These are phyloP conservation scores for Chaunax sp. DNA, from an alignment of 2,797 vertebrate genomes.

Conservation along the genomic window DNA sequence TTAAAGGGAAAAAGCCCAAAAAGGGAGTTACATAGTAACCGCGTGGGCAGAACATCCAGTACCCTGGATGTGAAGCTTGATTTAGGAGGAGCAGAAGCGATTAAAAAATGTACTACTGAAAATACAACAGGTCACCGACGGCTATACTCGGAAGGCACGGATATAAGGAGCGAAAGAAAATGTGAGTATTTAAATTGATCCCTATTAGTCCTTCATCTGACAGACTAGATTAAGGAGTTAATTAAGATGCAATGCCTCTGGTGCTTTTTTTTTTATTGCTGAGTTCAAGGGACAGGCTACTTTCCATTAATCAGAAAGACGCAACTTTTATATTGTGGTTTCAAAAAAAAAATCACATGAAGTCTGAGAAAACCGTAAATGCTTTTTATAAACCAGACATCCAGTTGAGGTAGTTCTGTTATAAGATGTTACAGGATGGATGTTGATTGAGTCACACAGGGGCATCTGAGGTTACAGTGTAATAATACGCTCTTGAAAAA, in stretches of 20 bases:
- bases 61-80: conserved; percentile 63
- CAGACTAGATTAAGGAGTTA: conserved; percentile 19
- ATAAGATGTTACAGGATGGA: background rate
- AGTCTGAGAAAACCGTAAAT: background rate
- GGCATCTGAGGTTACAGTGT: conserved; percentile 50
- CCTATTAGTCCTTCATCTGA: background rate
- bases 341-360: background rate
- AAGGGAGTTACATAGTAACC: conserved; percentile 41
- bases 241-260: conserved; percentile 7
- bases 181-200: conserved; percentile 50
- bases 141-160: background rate
- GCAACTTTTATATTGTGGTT: background rate
- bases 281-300: conserved; percentile 45
- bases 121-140: conserved; percentile 22
- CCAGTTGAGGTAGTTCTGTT: background rate
- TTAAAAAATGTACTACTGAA: conserved; percentile 39
- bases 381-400: background rate
- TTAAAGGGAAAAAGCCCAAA: background rate
- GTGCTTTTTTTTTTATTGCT: background rate
- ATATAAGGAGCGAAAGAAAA: conserved; percentile 25
- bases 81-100: conserved; percentile 59
- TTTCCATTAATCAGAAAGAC: conserved; percentile 37
- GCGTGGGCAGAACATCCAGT: conserved; percentile 82
- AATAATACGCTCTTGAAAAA: conserved; percentile 36
- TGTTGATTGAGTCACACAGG: conserved; percentile 27